Evolutionary conservation across 1,140 invertebrate species (phyloP).

Genomic region (Ericerus pela): DNA sequence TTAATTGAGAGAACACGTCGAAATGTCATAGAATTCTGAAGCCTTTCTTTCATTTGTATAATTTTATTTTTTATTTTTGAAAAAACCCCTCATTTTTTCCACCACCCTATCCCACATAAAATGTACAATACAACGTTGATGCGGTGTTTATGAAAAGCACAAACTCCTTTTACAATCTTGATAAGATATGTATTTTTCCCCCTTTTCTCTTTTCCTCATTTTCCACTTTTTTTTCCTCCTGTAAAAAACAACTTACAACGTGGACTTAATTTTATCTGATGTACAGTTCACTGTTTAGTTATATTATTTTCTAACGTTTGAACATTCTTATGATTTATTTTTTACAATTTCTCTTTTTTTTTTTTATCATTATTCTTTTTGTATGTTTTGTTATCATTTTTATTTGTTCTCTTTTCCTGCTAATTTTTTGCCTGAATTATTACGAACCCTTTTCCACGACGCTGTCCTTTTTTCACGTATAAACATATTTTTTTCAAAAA

Average conservation of each 20-base stretch:
- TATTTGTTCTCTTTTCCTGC: too few species aligned
- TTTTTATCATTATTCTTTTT: neutral
- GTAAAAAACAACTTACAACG: neutral
- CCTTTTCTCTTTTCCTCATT: neutral
- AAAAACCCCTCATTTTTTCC: neutral
- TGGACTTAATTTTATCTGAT: conserved; percentile 10
- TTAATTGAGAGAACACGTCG: conserved; percentile 7
- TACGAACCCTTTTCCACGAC: too few species aligned
- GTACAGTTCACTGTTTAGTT: conserved; percentile 2
- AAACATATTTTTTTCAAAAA: too few species aligned
- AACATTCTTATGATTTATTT: neutral
- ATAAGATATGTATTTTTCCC: neutral
- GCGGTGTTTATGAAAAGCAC: conserved; percentile 1
- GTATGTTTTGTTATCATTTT: neutral
- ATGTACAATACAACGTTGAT: neutral
- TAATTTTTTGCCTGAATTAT: too few species aligned
- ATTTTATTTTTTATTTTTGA: neutral
- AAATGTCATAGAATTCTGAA: neutral
- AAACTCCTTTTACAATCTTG: neutral
- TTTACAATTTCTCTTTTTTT: neutral
- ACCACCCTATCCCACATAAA: neutral
- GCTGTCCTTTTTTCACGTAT: too few species aligned
- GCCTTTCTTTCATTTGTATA: neutral
- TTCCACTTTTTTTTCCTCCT: neutral
- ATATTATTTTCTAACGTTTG: neutral